Evolutionary conservation across 2,797 vertebrate species (phyloP).

Genomic region (Pseudomugil tenellus): DNA sequence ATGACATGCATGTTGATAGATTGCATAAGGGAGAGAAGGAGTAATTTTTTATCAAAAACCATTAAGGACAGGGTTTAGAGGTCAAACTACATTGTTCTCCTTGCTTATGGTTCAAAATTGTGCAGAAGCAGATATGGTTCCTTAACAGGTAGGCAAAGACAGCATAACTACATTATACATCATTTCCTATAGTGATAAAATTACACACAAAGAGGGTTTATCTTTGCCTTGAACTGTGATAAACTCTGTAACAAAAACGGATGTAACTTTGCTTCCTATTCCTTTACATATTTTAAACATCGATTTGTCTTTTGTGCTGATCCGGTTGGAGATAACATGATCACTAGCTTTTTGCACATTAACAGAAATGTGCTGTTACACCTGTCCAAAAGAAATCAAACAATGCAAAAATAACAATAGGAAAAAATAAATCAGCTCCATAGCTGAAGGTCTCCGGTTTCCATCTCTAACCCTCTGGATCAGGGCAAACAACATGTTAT

Average conservation of each 20-base stretch:
- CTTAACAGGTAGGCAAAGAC: slow-evolving; percentile 1
- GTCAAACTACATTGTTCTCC: too few species aligned
- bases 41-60: too few species aligned
- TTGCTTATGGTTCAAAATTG: neutral
- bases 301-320: slow-evolving; percentile 59
- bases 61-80: too few species aligned
- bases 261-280: slow-evolving; percentile 22
- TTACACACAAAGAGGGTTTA: slow-evolving; percentile 23
- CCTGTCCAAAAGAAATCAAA: slow-evolving; percentile 35
- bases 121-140: too few species aligned
- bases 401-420: neutral
- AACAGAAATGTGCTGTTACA: slow-evolving; percentile 35
- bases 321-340: slow-evolving; percentile 59
- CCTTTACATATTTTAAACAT: slow-evolving; percentile 30
- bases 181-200: slow-evolving; percentile 29
- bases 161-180: slow-evolving; percentile 19
- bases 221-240: slow-evolving; percentile 34
- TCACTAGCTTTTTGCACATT: slow-evolving; percentile 49
- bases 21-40: too few species aligned
- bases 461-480: slow-evolving; percentile 11
- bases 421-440: slow-evolving; percentile 39
- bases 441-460: slow-evolving; percentile 22
- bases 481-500: slow-evolving; percentile 20
- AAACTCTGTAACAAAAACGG: slow-evolving; percentile 31
- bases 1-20: too few species aligned